These are phyloP conservation scores for Cosmia trapezina DNA, from an alignment of 2,888 invertebrate species.

Conservation along the genomic window DNA sequence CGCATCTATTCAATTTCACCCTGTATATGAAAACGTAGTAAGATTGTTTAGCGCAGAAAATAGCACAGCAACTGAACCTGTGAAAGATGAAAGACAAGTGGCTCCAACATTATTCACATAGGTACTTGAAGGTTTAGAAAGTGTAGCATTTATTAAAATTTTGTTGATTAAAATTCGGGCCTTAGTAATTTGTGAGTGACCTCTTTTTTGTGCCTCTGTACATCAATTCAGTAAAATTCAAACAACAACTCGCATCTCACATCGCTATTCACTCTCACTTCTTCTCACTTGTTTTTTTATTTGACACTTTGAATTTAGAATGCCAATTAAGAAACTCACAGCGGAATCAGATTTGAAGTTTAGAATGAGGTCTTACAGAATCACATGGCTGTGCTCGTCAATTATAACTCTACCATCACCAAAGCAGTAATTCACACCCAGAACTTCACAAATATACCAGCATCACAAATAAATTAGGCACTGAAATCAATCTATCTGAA, in stretches of 20 bases:
- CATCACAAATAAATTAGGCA: slow-evolving; percentile 15
- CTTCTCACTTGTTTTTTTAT: too few relatives aligned
- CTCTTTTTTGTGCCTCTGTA: background rate
- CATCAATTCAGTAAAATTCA: too few relatives aligned
- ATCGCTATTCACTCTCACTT: too few relatives aligned
- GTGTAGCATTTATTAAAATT: background rate
- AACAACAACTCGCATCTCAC: too few relatives aligned
- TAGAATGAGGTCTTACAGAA: too few relatives aligned
- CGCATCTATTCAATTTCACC: too few relatives aligned
- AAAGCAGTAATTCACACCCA: background rate
- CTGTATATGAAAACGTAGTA: too few relatives aligned
- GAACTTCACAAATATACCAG: background rate
- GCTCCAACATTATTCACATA: background rate
- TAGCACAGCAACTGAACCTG: background rate
- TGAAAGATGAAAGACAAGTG: background rate
- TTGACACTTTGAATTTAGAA: too few relatives aligned
- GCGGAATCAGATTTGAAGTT: too few relatives aligned
- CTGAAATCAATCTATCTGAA: slow-evolving; percentile 14
- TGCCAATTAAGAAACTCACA: too few relatives aligned
- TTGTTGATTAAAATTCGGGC: background rate
- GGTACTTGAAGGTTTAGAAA: background rate
- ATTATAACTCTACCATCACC: background rate
- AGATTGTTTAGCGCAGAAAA: background rate
- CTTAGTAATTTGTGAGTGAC: background rate
- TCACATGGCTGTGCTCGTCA: background rate